Conservation (phyloP, 2,888 invertebrate genomes). For the Macrophya alboannulata region DNA sequence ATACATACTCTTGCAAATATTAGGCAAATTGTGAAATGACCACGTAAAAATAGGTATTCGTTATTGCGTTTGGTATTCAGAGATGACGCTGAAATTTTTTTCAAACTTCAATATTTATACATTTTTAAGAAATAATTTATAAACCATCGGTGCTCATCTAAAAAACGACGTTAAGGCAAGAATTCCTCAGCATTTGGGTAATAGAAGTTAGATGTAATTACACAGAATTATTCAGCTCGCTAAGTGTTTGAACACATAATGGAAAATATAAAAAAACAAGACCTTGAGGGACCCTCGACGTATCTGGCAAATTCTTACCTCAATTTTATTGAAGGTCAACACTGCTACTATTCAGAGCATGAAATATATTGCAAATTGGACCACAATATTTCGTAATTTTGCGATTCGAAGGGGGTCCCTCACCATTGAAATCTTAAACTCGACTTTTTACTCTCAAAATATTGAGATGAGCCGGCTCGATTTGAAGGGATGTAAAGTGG, state of each 20-base stretch:
- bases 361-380: not conserved
- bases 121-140: not conserved
- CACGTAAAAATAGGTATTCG: not conserved
- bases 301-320: not conserved
- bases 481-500: not conserved
- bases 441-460: not conserved
- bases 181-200: not conserved
- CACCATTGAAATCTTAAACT: not conserved
- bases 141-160: not conserved
- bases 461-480: not conserved
- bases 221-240: not conserved
- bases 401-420: not conserved
- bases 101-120: not conserved
- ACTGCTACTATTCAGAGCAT: no score
- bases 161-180: not conserved
- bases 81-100: not conserved
- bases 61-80: slow-evolving; percentile 11
- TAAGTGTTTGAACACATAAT: not conserved
- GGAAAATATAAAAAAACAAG: not conserved
- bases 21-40: not conserved
- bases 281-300: not conserved
- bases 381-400: not conserved
- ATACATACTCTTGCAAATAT: not conserved
- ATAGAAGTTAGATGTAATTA: not conserved
- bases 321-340: not conserved